A percentile compares a stretch with the other conserved stretches of the same genome.
Evolutionary conservation across 2,888 invertebrate species (phyloP).

Genomic region (Caenorhabditis angaria): DNA sequence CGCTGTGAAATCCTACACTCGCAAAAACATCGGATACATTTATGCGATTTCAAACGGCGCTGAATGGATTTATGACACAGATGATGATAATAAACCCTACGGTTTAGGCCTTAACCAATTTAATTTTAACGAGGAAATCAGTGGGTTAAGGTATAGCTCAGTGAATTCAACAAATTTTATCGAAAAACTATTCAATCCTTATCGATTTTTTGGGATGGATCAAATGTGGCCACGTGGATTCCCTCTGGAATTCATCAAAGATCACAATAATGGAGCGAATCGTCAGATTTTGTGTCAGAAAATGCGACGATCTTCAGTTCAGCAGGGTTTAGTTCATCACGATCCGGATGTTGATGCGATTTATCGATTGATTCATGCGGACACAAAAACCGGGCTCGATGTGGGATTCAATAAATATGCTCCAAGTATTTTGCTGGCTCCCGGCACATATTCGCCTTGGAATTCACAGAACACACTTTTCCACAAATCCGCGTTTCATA

Average conservation of each 20-base stretch:
- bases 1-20: constrained; percentile 35
- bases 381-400: constrained; percentile 29
- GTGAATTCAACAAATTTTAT: constrained; percentile 6
- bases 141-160: constrained; percentile 25
- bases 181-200: constrained; percentile 46
- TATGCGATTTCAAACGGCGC: constrained; percentile 50
- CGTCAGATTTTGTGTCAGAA: constrained; percentile 29
- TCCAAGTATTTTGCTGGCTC: constrained; percentile 44
- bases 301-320: constrained; percentile 45
- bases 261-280: constrained; percentile 37
- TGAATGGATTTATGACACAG: constrained; percentile 51
- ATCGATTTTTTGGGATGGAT: constrained; percentile 42
- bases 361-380: constrained; percentile 49
- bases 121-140: constrained; percentile 21
- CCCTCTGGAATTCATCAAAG: constrained; percentile 41
- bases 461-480: constrained; percentile 57
- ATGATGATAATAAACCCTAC: too few relatives aligned
- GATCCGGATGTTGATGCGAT: constrained; percentile 55
- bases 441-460: constrained; percentile 49
- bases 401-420: constrained; percentile 46
- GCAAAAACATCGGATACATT: constrained; percentile 47
- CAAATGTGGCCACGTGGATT: constrained; percentile 56
- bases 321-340: constrained; percentile 53
- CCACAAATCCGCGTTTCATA: constrained; percentile 51
- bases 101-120: constrained; percentile 51